Conservation (phyloP, 2,888 invertebrate genomes). For the Protodeltote pygarga region DNA sequence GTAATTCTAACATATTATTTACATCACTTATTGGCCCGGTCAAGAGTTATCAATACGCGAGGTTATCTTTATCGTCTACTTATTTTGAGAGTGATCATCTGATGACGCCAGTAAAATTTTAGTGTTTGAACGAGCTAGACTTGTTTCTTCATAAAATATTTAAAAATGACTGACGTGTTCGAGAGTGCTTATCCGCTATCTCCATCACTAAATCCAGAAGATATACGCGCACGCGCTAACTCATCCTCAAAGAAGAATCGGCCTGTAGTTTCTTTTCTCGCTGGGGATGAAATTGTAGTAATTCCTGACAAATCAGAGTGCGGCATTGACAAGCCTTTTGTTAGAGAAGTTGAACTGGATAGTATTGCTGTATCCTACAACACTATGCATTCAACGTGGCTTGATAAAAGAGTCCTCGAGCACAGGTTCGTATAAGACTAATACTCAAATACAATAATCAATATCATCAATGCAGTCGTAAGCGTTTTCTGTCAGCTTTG, state of each 20-base stretch:
- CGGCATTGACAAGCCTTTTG: constrained; percentile 74
- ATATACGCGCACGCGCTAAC: constrained; percentile 87
- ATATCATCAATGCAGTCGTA: too few species aligned
- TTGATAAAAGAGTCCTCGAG: constrained; percentile 85
- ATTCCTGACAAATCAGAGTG: constrained; percentile 80
- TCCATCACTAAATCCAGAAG: constrained; percentile 80
- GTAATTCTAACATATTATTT: constrained; percentile 53
- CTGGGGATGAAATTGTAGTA: constrained; percentile 77
- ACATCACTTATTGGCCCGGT: constrained; percentile 71
- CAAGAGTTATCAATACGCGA: constrained; percentile 69
- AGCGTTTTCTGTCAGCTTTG: too few species aligned
- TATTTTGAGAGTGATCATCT: constrained; percentile 55
- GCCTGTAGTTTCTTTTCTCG: constrained; percentile 72
- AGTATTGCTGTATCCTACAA: constrained; percentile 85
- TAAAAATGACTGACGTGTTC: constrained; percentile 87
- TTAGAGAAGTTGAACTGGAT: constrained; percentile 83
- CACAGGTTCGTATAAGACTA: constrained; percentile 84
- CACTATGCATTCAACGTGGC: constrained; percentile 81
- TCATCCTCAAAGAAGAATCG: constrained; percentile 78
- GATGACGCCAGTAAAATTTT: constrained; percentile 53
- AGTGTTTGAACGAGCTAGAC: constrained; percentile 45
- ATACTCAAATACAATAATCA: neutral
- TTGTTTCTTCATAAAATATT: constrained; percentile 22
- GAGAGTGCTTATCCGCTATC: constrained; percentile 86
- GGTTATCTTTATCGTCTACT: constrained; percentile 69